phyloP scores from a whole-genome alignment of 2,797 vertebrate species.

The Sphenodon punctatus region DNA sequence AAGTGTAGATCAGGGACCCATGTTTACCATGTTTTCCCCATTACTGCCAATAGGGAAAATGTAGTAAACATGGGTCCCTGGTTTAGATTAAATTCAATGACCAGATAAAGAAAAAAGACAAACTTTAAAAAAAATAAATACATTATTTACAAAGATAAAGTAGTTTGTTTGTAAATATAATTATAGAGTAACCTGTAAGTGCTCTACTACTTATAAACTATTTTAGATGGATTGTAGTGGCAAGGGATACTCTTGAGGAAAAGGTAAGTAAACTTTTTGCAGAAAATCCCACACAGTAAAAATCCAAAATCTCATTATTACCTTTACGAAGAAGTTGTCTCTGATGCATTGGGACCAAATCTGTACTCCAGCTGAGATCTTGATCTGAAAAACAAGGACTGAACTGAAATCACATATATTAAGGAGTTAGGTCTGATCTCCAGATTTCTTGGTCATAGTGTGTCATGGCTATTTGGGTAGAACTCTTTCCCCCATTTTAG shows the following conservation, averaged over 20 bases:
- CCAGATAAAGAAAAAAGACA: too few relatives aligned
- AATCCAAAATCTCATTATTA: conserved; percentile 5
- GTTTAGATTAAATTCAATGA: too few relatives aligned
- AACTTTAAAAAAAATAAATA: too few relatives aligned
- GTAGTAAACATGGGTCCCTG: too few relatives aligned
- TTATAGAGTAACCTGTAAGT: neutral
- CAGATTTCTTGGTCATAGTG: neutral
- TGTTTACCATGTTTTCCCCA: too few relatives aligned
- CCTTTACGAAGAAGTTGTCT: neutral
- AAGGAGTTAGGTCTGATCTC: neutral
- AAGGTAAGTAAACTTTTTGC: neutral
- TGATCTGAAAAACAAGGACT: neutral
- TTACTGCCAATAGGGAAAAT: too few relatives aligned
- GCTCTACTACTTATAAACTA: neutral
- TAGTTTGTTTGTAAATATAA: too few relatives aligned
- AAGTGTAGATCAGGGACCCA: too few relatives aligned
- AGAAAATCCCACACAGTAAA: neutral
- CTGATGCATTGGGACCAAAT: neutral
- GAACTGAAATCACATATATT: neutral
- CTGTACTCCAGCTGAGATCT: neutral
- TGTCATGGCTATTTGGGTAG: neutral
- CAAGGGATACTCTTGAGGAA: neutral
- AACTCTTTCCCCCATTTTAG: neutral
- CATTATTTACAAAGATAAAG: too few relatives aligned
- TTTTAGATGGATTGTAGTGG: neutral